These are phyloP conservation scores for Dicrurus megarhynchus DNA, from an alignment of 2,113 vertebrate genomes.

Conservation along the genomic window DNA sequence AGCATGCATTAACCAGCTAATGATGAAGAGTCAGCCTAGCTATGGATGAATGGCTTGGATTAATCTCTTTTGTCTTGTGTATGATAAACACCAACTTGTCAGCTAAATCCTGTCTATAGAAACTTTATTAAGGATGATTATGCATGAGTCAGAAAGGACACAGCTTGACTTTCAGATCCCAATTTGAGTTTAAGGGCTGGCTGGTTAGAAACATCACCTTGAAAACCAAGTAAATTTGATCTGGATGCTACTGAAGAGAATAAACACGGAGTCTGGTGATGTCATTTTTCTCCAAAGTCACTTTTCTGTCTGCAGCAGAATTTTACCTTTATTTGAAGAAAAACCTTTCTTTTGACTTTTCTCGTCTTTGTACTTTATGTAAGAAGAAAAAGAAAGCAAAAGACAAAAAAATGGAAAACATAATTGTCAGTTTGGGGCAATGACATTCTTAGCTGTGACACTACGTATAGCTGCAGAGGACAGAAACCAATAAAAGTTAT, in stretches of 20 bases:
- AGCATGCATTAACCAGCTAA: not conserved
- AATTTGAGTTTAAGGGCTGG: constrained; percentile 29
- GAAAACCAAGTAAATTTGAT: constrained; percentile 55
- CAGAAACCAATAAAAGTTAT: constrained; percentile 20
- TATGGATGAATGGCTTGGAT: constrained; percentile 29
- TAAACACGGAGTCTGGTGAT: not conserved
- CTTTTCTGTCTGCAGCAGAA: not conserved
- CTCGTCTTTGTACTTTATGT: not conserved
- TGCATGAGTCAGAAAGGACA: constrained; percentile 51
- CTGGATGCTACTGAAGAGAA: constrained; percentile 14
- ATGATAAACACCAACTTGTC: constrained; percentile 42
- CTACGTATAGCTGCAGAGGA: not conserved
- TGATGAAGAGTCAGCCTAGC: constrained; percentile 10
- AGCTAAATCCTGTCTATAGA: constrained; percentile 42
- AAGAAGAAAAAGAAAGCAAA: constrained; percentile 2
- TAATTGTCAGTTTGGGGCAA: not conserved
- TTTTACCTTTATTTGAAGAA: not conserved
- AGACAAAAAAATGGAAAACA: not conserved
- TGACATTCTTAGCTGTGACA: constrained; percentile 1
- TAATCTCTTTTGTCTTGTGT: constrained; percentile 42
- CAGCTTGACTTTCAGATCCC: constrained; percentile 52
- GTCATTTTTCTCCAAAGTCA: constrained; percentile 15
- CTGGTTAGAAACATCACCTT: constrained; percentile 46
- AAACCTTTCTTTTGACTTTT: constrained; percentile 4
- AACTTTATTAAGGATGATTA: constrained; percentile 46